Percentiles rank a stretch among this genome's conserved stretches.
Evolutionary conservation across 2,113 vertebrate species (phyloP).

Genomic region (Perca fluviatilis): DNA sequence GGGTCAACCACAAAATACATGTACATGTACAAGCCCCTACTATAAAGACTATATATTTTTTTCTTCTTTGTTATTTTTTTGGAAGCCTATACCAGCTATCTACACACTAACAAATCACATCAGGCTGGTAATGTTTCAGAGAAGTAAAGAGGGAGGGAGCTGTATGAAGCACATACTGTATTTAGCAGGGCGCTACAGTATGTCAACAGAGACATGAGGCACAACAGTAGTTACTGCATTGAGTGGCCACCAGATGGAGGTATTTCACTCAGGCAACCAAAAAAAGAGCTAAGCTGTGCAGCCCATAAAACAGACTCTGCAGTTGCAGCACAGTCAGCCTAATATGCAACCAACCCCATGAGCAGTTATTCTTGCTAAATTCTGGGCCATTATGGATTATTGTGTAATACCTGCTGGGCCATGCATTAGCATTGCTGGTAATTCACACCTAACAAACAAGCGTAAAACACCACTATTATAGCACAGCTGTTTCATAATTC

Average conservation of each 20-base stretch:
- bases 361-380: slow-evolving; percentile 19
- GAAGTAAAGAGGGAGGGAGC: slow-evolving; percentile 9
- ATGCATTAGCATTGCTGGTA: slow-evolving; percentile 21
- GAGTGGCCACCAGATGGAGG: slow-evolving; percentile 61
- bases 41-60: background rate
- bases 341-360: slow-evolving; percentile 30
- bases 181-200: background rate
- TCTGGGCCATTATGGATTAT: slow-evolving; percentile 21
- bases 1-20: slow-evolving; percentile 7
- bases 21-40: background rate
- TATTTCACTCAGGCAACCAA: slow-evolving; percentile 38
- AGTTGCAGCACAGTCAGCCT: slow-evolving; percentile 36
- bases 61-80: background rate
- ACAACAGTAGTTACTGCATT: slow-evolving; percentile 16
- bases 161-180: background rate
- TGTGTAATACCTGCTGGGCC: slow-evolving; percentile 35
- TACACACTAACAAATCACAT: background rate
- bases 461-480: slow-evolving; percentile 6
- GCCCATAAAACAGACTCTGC: slow-evolving; percentile 18
- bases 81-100: slow-evolving; percentile 4
- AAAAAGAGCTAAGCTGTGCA: slow-evolving; percentile 11
- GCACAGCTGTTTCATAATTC: slow-evolving; percentile 37
- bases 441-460: slow-evolving; percentile 43
- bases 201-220: slow-evolving; percentile 19
- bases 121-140: slow-evolving; percentile 13